These are phyloP conservation scores for Apodemia hepburni DNA, from an alignment of 2,888 invertebrate genomes.

Conservation along the genomic window DNA sequence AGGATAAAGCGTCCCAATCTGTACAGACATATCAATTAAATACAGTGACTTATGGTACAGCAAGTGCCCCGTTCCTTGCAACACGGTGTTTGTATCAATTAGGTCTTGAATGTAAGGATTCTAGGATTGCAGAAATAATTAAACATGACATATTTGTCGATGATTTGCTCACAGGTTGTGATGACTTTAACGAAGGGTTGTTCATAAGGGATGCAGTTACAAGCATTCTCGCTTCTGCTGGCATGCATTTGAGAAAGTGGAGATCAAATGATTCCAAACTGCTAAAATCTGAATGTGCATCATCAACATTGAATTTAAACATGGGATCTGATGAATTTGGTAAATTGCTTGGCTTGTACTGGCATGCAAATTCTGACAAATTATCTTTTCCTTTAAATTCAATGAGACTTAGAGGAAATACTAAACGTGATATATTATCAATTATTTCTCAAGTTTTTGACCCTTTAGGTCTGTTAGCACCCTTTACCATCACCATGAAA, in stretches of 20 bases:
- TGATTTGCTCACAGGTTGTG: constrained; percentile 14
- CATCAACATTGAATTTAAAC: constrained; percentile 11
- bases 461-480: constrained; percentile 23
- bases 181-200: not conserved
- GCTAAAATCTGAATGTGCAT: not conserved
- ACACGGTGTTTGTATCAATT: not conserved
- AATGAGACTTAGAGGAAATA: constrained; percentile 4
- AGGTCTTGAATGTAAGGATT: not conserved
- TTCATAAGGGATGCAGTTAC: not conserved
- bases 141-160: constrained; percentile 21
- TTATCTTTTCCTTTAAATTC: constrained; percentile 22
- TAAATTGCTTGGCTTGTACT: constrained; percentile 31
- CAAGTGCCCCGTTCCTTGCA: constrained; percentile 6
- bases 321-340: constrained; percentile 17
- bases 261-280: constrained; percentile 4
- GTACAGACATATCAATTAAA: not conserved
- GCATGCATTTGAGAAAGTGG: constrained; percentile 19
- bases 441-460: constrained; percentile 23
- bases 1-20: not conserved
- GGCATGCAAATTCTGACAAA: constrained; percentile 26
- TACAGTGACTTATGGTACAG: constrained; percentile 5
- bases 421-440: constrained; percentile 32
- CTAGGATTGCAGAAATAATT: not conserved
- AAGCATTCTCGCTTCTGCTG: not conserved
- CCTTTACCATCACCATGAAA: constrained; percentile 21